These are phyloP conservation scores for Sorex maritimensis DNA, from an alignment of 2,797 vertebrate species.

Conservation along the genomic window DNA sequence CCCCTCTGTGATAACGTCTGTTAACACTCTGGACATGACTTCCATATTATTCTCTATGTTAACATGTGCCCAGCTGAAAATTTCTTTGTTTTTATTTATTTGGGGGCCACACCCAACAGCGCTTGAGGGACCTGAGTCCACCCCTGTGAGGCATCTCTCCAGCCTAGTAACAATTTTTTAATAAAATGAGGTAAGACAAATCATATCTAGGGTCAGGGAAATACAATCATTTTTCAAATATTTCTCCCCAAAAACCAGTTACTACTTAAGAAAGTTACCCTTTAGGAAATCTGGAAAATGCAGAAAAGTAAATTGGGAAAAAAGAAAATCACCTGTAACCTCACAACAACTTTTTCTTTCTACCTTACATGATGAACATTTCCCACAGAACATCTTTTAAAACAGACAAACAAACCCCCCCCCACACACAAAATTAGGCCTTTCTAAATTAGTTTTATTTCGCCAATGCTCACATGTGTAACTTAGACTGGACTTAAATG, in stretches of 20 bases:
- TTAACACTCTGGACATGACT: not conserved
- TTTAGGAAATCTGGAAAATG: constrained; percentile 42
- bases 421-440: not conserved
- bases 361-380: not conserved
- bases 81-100: not conserved
- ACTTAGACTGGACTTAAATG: not conserved
- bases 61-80: not conserved
- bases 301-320: not conserved
- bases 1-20: constrained; percentile 2
- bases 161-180: not conserved
- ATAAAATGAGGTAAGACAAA: not conserved
- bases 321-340: not conserved
- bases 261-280: not conserved
- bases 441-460: not conserved
- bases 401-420: constrained; percentile 15
- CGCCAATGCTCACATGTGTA: not conserved
- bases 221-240: not conserved
- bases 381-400: constrained; percentile 34
- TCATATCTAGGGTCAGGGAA: not conserved
- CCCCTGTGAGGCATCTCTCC: not conserved
- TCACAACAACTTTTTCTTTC: not conserved
- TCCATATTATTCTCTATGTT: constrained; percentile 14
- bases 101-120: too few relatives aligned
- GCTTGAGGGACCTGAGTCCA: not conserved
- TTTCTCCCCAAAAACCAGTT: constrained; percentile 42